These are phyloP conservation scores for Heliconius eleuchia DNA, from an alignment of 1,140 invertebrate species.

Conservation along the genomic window DNA sequence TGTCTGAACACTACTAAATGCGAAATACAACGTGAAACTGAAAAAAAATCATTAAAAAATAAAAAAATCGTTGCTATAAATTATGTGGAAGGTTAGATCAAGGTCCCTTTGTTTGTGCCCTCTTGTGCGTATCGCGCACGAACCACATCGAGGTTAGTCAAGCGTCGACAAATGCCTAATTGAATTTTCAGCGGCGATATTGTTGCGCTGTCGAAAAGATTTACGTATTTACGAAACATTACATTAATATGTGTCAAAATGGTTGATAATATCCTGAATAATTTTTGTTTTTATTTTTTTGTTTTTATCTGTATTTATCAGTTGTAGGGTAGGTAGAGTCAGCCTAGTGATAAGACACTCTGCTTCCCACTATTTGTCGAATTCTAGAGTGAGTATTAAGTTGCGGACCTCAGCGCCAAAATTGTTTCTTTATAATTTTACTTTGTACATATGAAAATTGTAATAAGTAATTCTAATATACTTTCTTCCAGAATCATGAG, in stretches of 20 bases:
- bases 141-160: slow-evolving; percentile 45
- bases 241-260: slow-evolving; percentile 21
- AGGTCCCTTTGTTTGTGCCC: slow-evolving; percentile 48
- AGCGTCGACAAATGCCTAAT: slow-evolving; percentile 68
- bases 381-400: too few species aligned
- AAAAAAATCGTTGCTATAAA: slow-evolving; percentile 17
- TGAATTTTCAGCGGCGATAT: slow-evolving; percentile 65
- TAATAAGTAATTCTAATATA: too few species aligned
- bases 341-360: too few species aligned
- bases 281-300: neutral
- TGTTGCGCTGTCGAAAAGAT: slow-evolving; percentile 53
- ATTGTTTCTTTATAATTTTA: too few species aligned
- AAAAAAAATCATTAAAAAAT: neutral
- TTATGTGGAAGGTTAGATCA: slow-evolving; percentile 39
- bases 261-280: slow-evolving; percentile 10
- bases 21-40: neutral
- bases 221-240: slow-evolving; percentile 39
- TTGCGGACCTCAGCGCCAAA: too few species aligned
- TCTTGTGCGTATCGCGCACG: slow-evolving; percentile 52
- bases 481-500: too few species aligned
- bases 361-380: too few species aligned
- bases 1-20: too few species aligned
- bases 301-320: too few species aligned
- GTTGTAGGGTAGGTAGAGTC: too few species aligned
- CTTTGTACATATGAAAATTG: too few species aligned